Evolutionary conservation across 2,888 invertebrate genomes (phyloP), one percentile per base, ranked within the genome.

Genomic region (Nomada fucata): DNA sequence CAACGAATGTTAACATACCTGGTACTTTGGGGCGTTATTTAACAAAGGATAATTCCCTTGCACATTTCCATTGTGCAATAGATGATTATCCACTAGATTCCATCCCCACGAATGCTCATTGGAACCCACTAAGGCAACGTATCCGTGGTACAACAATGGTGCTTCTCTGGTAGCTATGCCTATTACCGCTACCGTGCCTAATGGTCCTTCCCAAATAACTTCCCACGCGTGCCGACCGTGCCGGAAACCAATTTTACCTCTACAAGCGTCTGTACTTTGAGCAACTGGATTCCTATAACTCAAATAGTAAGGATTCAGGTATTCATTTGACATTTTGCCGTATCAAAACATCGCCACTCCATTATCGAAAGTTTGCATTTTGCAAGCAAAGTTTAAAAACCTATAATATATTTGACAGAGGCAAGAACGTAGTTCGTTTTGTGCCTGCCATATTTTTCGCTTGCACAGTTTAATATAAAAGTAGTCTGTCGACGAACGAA

Each of bases 91-190:
- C 69, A 99, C 99, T 90, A 99, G 95, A 95, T 99, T 99, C 99
- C 99, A 99, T 18, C 99, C 99, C 99, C 99, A 99, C 91, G 98
- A 99, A 94, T 99, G 97, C 93, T 98, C 98, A 94, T 99, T 98
- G 7, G 98, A 97, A 47, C 99, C 99, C 84, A 99, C 94, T 79
- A 99, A 95, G 11, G 99, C 97, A 69, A 99, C 97, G 95, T 99
- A 99, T 74, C 99, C 99, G 91, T 97, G 98, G 94, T 98, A 98
- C 93, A 99, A 98, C 83, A 99, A 94, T 55, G 98, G 96, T 13
- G 99, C 98, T 92, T 99, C 98, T 94, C 97, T 98, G 1, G 98
- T 98, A 63, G 98, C 97, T 91, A 99, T 97, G 55, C 98, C 99
- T 91, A 99, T 97, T 60, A 99, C 99, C 60, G 99, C 99, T 29